Base-by-base conservation (phyloP, 2,888 invertebrate genomes). In the Lasioglossum malachurum region DNA sequence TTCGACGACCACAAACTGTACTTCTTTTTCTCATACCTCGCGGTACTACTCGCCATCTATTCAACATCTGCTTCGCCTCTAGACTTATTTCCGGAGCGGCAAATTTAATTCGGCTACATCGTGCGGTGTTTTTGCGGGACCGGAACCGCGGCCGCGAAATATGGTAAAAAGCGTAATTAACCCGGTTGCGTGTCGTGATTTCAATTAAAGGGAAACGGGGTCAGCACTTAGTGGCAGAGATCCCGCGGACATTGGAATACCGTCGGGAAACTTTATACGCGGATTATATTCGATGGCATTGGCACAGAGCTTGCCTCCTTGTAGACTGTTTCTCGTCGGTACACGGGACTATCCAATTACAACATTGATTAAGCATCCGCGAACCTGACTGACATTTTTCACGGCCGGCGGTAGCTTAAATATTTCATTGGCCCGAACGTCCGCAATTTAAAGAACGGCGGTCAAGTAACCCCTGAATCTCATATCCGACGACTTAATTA, bases 401-500 rank as follows among this genome's bases (percentile, higher is more conserved):
- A 71, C 38, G 12, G 10, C n/a, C 19, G 19, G 7, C 5, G n/a
- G 31, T 46, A 14, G 14, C 31, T 76, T 64, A n/a, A 69, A 46
- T 41, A 77, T 67, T 46, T 46, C 41, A 67, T 44, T 19, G 14
- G 77, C 67, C 41, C 35, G 19, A n/a, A 31, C 41, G 46, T 7
- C n/a, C 23, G 31, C 35, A 49, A 77, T 31, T 76, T 64, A 46
- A 69, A 46, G 77, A 67, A 67, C 76, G 31, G 41, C 46, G 35
- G 35, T 67, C 67, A 23, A 44, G 41, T 64, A 77, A 46, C 27
- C 44, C 10, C 7, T 69, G 67, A 35, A 69, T 77, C 23, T 46
- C 46, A 46, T 31, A 46, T 67, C 41, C 64, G 80, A 74, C n/a
- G 41, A 53, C 72, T 74, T 74, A 73, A 74, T 73, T 80, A 80